These are phyloP conservation scores for Anastrepha ludens DNA, from an alignment of 1,140 invertebrate species.

Conservation along the genomic window DNA sequence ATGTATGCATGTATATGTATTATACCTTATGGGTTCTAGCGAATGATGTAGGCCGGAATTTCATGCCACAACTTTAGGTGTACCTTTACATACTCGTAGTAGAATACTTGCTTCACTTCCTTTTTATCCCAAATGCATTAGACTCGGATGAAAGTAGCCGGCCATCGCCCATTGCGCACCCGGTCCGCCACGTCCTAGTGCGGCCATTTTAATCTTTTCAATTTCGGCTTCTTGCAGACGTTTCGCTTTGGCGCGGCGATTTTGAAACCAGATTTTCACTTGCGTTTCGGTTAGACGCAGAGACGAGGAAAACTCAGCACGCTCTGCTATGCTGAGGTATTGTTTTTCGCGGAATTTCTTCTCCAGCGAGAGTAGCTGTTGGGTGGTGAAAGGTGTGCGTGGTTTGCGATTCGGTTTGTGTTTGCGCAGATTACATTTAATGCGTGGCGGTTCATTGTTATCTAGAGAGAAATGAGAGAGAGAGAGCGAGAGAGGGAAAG, in stretches of 20 bases:
- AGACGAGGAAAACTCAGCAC: slow-evolving; percentile 96
- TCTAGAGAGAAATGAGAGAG: slow-evolving; percentile 63
- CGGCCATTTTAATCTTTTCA: slow-evolving; percentile 89
- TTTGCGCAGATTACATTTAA: slow-evolving; percentile 95
- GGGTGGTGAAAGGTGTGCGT: slow-evolving; percentile 96
- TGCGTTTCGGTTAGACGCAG: slow-evolving; percentile 96
- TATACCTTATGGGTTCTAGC: too few relatives aligned
- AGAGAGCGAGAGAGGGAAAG: slow-evolving; percentile 48
- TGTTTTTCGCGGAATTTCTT: slow-evolving; percentile 97
- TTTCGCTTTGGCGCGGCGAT: slow-evolving; percentile 95
- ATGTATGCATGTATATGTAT: background rate
- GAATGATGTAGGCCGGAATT: too few relatives aligned
- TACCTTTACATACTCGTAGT: too few relatives aligned
- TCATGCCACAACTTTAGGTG: too few relatives aligned
- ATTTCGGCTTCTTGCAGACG: slow-evolving; percentile 95
- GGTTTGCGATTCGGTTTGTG: slow-evolving; percentile 97
- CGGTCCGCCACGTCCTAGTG: slow-evolving; percentile 75
- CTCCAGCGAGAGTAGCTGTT: slow-evolving; percentile 94
- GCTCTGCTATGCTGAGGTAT: slow-evolving; percentile 96
- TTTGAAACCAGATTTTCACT: slow-evolving; percentile 99
- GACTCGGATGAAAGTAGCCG: slow-evolving; percentile 73
- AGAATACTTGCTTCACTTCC: background rate
- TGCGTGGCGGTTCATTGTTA: slow-evolving; percentile 82
- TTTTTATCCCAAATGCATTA: slow-evolving; percentile 73
- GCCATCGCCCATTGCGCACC: slow-evolving; percentile 74